Percentiles rank a stretch among this genome's conserved stretches.
Evolutionary conservation across 2,113 vertebrate species (phyloP).

Genomic region (Labeo rohita): DNA sequence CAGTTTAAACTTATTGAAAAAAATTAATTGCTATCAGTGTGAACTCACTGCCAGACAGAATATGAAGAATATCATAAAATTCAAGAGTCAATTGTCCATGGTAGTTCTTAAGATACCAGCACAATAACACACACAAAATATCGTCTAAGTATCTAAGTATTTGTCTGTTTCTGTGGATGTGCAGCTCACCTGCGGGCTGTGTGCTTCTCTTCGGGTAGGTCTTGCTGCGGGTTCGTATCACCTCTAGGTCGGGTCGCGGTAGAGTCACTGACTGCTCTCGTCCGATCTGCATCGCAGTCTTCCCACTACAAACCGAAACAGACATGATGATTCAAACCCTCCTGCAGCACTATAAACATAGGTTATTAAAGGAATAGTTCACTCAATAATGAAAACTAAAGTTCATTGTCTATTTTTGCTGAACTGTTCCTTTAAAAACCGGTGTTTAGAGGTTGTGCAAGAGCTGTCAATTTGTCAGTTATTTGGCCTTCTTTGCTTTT

Average conservation of each 20-base stretch:
- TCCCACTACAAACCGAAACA: slow-evolving; percentile 72
- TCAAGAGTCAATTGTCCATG: too few relatives aligned
- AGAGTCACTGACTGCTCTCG: slow-evolving; percentile 80
- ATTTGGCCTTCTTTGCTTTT: background rate
- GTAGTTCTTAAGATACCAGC: too few relatives aligned
- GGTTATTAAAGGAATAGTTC: background rate
- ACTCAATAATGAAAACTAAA: background rate
- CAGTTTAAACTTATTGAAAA: too few relatives aligned
- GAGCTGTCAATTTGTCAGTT: background rate
- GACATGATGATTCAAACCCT: background rate
- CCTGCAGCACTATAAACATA: background rate
- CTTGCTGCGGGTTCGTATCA: slow-evolving; percentile 85
- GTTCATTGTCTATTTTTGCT: too few relatives aligned
- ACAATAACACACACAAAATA: too few relatives aligned
- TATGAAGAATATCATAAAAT: too few relatives aligned
- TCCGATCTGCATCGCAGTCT: slow-evolving; percentile 81
- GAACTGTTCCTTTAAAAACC: background rate
- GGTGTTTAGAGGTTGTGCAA: background rate
- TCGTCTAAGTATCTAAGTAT: too few relatives aligned
- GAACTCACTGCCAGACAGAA: too few relatives aligned
- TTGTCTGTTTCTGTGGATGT: too few relatives aligned
- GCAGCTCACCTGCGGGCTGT: slow-evolving; percentile 60
- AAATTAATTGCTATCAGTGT: too few relatives aligned
- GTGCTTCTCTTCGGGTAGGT: slow-evolving; percentile 84
- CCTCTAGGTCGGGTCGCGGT: slow-evolving; percentile 81